These are phyloP conservation scores for Drosophila sordidula DNA, from an alignment of 2,888 invertebrate genomes.

Conservation along the genomic window DNA sequence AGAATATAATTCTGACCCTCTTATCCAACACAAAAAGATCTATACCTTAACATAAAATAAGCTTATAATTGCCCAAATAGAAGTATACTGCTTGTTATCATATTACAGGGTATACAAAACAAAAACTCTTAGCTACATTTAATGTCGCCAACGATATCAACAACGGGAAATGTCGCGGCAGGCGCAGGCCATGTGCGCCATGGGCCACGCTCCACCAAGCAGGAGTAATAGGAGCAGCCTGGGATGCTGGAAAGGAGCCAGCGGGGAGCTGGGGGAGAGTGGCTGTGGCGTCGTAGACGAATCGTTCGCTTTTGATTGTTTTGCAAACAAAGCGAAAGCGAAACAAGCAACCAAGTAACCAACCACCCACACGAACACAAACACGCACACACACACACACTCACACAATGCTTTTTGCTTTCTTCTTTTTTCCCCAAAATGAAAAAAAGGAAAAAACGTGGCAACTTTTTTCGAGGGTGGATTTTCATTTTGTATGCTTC, in stretches of 20 bases:
- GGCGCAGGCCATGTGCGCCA: slow-evolving; percentile 53
- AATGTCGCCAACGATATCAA: slow-evolving; percentile 72
- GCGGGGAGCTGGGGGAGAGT: background rate
- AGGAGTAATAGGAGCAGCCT: slow-evolving; percentile 21
- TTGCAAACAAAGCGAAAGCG: slow-evolving; percentile 78
- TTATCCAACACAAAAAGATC: too few relatives aligned
- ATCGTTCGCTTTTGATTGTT: slow-evolving; percentile 74
- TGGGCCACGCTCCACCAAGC: slow-evolving; percentile 46
- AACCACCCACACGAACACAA: slow-evolving; percentile 33
- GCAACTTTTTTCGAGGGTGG: slow-evolving; percentile 78
- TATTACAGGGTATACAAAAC: slow-evolving; percentile 28
- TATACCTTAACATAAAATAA: background rate
- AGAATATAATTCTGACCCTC: too few relatives aligned
- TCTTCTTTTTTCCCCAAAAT: slow-evolving; percentile 65
- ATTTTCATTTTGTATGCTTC: slow-evolving; percentile 81
- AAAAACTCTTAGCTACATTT: slow-evolving; percentile 63
- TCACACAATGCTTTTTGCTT: slow-evolving; percentile 68
- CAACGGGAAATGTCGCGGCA: slow-evolving; percentile 49
- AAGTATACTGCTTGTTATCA: background rate
- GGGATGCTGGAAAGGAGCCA: background rate
- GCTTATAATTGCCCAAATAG: background rate
- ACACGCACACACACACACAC: slow-evolving; percentile 28
- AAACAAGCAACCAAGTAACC: slow-evolving; percentile 45
- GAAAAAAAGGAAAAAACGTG: slow-evolving; percentile 57
- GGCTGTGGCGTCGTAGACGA: slow-evolving; percentile 41